Evolutionary conservation across 1,140 invertebrate genomes (phyloP), one percentile per base, ranked within the genome.

Genomic region (Cydia strobilella): DNA sequence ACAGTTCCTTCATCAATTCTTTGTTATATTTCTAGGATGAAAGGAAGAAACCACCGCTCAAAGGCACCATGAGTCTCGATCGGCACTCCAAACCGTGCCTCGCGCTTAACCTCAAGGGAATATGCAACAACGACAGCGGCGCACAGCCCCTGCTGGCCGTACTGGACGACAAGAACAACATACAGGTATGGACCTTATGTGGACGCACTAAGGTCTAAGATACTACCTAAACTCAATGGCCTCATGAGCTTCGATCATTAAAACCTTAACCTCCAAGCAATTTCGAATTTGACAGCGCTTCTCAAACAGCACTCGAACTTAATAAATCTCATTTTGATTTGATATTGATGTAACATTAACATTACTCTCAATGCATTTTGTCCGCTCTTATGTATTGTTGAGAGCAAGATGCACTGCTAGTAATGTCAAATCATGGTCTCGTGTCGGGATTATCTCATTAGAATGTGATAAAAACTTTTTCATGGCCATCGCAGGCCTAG

Each of bases 121-220:
- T 91, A 27, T 87, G 86, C 27, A 90, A 88, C 31, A 84, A 77
- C 59, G 85, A 87, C 20, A 54, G 77, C 20, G 69, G 76, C 2
- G 10, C 75, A 0, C 85, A 87, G 10, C 90, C 90, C 12, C 69
- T 93, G 35, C 73, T 92, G 31, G 90, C 90, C 31, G 86, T 90
- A 10, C 84, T 92, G 3, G 90, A 92, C 74, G 90, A 91, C 76
- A 91, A 83, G 73, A 88, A 91, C 79, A 90, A 86, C 82, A 91
- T 92, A 80, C 89, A 92, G 88, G 90, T 91, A 74, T 74, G 13
- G 0, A 45, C 42, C 65, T 76, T 69, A 27, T 72, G 18, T 48
- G 15, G 39, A 12, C 42, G 42, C 42, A 42, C 73, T 5, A 15
- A 25, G 45, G 45, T 35, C 31, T n/a, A n/a, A n/a, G 31, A 9